phyloP scores from a whole-genome alignment of 2,797 vertebrate genomes.

The Syngnathus acus region DNA sequence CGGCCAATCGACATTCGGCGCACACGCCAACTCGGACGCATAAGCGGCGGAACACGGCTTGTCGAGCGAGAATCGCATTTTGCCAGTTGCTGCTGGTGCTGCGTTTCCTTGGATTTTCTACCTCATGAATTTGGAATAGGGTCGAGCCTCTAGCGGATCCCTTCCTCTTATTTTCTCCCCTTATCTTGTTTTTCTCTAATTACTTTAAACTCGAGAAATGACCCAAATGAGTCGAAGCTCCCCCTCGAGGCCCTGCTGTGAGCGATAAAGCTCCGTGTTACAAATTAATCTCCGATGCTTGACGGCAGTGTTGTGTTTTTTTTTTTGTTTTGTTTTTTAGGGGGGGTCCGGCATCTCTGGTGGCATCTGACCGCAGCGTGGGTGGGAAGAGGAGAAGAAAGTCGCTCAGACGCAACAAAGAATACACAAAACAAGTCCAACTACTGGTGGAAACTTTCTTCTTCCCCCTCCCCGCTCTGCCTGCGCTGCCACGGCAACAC shows the following conservation, averaged over 20 bases:
- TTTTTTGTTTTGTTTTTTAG: not conserved
- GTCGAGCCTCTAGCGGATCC: constrained; percentile 21
- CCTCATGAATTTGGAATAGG: constrained; percentile 42
- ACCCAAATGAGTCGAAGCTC: not conserved
- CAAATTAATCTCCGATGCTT: not conserved
- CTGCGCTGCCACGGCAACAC: not conserved
- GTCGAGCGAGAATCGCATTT: not conserved
- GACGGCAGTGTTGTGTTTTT: not conserved
- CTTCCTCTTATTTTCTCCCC: not conserved
- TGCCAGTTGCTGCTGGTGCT: constrained; percentile 14
- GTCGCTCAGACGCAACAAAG: not conserved
- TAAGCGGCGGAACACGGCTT: not conserved
- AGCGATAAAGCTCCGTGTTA: not conserved
- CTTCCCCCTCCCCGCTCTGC: not conserved
- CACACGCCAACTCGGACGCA: constrained; percentile 10
- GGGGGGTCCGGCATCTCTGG: not conserved
- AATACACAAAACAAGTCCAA: not conserved
- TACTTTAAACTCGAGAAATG: not conserved
- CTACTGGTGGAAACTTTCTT: not conserved
- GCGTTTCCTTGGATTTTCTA: constrained; percentile 34
- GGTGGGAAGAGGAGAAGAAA: not conserved
- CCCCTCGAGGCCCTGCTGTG: not conserved
- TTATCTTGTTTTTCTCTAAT: constrained; percentile 6
- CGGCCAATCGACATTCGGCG: not conserved
- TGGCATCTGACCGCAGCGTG: constrained; percentile 1